Percentiles rank a stretch among this genome's conserved stretches.
Conservation (phyloP, 2,113 vertebrate species). For the Chloebia gouldiae region DNA sequence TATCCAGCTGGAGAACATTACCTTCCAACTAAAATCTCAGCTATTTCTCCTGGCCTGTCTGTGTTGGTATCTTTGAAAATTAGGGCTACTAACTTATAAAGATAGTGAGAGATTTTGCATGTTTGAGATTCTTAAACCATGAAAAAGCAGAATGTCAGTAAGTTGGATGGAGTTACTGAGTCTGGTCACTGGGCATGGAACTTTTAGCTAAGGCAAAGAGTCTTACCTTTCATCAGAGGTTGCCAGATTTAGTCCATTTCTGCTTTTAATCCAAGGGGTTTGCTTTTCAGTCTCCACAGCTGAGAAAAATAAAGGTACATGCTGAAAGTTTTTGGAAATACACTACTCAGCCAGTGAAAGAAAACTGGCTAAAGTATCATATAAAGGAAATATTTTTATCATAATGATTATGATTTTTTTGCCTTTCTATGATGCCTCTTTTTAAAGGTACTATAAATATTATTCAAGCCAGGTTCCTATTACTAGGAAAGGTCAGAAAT, state of each 20-base stretch:
- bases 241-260: not conserved
- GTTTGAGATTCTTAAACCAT: not conserved
- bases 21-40: not conserved
- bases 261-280: not conserved
- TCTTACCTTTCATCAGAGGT: not conserved
- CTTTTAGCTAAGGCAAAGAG: not conserved
- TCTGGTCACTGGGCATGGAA: not conserved
- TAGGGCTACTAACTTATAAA: not conserved
- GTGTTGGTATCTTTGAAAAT: not conserved
- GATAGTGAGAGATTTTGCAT: not conserved
- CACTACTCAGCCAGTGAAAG: not conserved
- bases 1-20: not conserved
- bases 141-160: not conserved
- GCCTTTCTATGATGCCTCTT: not conserved
- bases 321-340: constrained; percentile 1
- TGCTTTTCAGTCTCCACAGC: not conserved
- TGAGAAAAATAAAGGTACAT: not conserved
- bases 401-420: not conserved
- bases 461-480: constrained; percentile 24
- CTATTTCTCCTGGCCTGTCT: not conserved
- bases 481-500: constrained; percentile 29
- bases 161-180: not conserved
- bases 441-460: constrained; percentile 32
- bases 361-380: not conserved
- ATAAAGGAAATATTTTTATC: not conserved